phyloP scores from a whole-genome alignment of 2,888 invertebrate genomes.

The Hypolimnas misippus region DNA sequence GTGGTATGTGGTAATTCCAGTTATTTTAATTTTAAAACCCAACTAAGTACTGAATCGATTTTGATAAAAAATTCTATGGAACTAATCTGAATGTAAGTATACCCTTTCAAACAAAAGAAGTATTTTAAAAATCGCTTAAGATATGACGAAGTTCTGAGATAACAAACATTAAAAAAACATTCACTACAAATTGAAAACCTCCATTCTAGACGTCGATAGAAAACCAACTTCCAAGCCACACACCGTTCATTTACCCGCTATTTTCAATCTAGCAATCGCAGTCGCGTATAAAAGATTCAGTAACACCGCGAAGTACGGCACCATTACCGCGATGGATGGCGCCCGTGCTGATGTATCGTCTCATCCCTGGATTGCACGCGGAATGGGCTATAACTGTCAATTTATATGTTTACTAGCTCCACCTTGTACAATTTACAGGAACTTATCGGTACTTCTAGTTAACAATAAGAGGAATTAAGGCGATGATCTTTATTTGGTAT shows the following conservation, averaged over 20 bases:
- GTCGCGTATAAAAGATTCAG: constrained; percentile 73
- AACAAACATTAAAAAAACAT: no score
- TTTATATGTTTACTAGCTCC: constrained; percentile 31
- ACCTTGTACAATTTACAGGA: constrained; percentile 5
- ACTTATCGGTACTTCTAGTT: not conserved
- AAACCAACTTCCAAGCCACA: not conserved
- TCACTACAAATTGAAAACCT: no score
- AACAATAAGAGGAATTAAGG: constrained; percentile 5
- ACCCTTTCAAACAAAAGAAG: no score
- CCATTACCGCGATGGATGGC: constrained; percentile 70
- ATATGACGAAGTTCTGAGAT: no score
- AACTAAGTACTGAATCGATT: no score
- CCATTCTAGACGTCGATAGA: no score
- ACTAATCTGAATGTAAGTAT: no score
- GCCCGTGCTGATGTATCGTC: constrained; percentile 67
- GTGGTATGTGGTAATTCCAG: no score
- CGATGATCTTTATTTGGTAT: no score
- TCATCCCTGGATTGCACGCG: constrained; percentile 71
- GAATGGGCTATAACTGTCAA: constrained; percentile 43
- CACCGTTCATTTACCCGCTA: constrained; percentile 3
- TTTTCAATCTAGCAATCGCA: constrained; percentile 19
- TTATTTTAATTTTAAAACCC: no score
- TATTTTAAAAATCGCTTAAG: no score
- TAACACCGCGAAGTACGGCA: constrained; percentile 62
- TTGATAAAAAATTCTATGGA: no score